Conservation (phyloP, 2,888 invertebrate genomes). For the Himalopsyche japonica region DNA sequence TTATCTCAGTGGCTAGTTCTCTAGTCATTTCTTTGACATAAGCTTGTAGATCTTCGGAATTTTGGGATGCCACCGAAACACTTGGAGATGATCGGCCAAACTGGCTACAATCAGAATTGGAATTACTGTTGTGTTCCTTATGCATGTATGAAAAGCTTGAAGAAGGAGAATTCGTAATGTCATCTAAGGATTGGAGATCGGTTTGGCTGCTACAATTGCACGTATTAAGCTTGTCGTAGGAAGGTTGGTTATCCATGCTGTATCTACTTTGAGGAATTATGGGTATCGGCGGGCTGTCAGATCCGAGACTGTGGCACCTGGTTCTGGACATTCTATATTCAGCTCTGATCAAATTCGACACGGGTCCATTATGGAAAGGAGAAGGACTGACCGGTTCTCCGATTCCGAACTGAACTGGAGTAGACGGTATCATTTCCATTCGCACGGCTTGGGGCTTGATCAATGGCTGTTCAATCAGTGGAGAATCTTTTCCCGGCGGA, state of each 20-base stretch:
- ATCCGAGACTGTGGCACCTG: constrained; percentile 71
- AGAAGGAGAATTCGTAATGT: constrained; percentile 55
- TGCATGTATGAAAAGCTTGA: constrained; percentile 55
- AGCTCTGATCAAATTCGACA: constrained; percentile 32
- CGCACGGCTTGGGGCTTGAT: constrained; percentile 48
- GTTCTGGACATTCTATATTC: constrained; percentile 46
- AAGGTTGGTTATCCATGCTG: constrained; percentile 64
- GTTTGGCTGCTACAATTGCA: constrained; percentile 77
- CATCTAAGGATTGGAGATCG: constrained; percentile 68
- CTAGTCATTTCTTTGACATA: constrained; percentile 78
- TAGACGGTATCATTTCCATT: constrained; percentile 46
- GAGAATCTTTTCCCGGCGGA: constrained; percentile 54
- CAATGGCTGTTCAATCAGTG: constrained; percentile 53
- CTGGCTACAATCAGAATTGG: constrained; percentile 61
- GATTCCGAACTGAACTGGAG: constrained; percentile 67
- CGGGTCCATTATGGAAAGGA: constrained; percentile 30
- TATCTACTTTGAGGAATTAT: constrained; percentile 61
- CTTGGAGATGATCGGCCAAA: constrained; percentile 61
- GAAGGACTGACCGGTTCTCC: constrained; percentile 66
- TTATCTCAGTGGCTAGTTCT: constrained; percentile 79
- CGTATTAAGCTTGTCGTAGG: constrained; percentile 53
- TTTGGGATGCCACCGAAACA: constrained; percentile 58
- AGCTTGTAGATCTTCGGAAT: constrained; percentile 70
- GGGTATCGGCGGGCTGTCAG: constrained; percentile 59
- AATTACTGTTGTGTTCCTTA: constrained; percentile 54